Conservation (phyloP, 2,888 invertebrate genomes). For the Caenorhabditis sinica region DNA sequence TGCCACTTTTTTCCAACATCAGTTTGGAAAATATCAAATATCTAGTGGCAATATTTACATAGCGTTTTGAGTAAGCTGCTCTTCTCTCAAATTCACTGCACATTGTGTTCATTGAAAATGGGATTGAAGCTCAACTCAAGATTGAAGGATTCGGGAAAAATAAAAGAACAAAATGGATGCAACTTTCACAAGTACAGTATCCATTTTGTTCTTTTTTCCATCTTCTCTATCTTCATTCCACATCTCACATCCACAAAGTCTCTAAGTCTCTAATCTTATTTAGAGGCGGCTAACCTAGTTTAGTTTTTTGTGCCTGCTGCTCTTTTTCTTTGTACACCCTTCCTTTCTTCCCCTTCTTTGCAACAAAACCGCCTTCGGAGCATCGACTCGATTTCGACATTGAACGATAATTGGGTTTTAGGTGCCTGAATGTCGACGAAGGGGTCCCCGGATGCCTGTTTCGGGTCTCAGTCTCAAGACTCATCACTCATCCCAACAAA, state of each 20-base stretch:
- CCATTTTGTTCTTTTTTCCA: constrained; percentile 7
- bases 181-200: constrained; percentile 48
- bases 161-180: constrained; percentile 3
- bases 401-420: constrained; percentile 66
- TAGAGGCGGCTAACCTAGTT: constrained; percentile 55
- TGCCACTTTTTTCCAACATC: constrained; percentile 30
- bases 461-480: neutral
- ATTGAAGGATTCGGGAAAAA: constrained; percentile 8
- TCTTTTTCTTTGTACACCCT: constrained; percentile 44
- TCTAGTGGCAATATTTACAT: constrained; percentile 47
- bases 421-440: constrained; percentile 60
- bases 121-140: constrained; percentile 3
- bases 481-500: constrained; percentile 28
- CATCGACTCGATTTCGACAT: constrained; percentile 60
- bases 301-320: constrained; percentile 54
- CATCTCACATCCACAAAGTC: constrained; percentile 30
- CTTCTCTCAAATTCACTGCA: constrained; percentile 5
- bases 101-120: constrained; percentile 41
- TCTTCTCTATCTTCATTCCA: constrained; percentile 32
- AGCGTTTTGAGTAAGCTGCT: constrained; percentile 52
- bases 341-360: constrained; percentile 14
- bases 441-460: constrained; percentile 10
- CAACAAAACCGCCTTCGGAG: constrained; percentile 32
- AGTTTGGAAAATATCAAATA: constrained; percentile 53
- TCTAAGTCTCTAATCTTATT: constrained; percentile 57